phyloP scores from a whole-genome alignment of 1,140 invertebrate species.

The Drosophila melanica region DNA sequence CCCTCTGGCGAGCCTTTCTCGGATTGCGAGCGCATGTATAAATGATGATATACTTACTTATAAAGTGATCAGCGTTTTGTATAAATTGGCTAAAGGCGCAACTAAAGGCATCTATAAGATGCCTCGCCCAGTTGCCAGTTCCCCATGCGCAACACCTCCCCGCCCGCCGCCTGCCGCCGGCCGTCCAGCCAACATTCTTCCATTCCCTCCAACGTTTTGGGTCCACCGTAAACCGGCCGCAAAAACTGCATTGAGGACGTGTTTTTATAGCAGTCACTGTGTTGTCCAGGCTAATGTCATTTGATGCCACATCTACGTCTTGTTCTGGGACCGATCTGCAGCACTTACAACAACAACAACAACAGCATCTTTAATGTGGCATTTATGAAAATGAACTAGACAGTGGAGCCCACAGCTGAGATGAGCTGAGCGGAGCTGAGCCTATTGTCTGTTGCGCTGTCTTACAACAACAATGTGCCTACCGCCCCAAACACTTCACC shows the following conservation, averaged over 20 bases:
- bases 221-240: conserved; percentile 23
- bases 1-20: conserved; percentile 22
- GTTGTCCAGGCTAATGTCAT: conserved; percentile 41
- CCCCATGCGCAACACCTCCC: not conserved
- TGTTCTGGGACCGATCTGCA: conserved; percentile 34
- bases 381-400: conserved; percentile 60
- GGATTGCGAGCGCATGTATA: conserved; percentile 45
- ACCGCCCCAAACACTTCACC: not conserved
- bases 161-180: not conserved
- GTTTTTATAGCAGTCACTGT: conserved; percentile 16
- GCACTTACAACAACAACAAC: conserved; percentile 7
- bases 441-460: conserved; percentile 18
- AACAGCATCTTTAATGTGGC: conserved; percentile 48
- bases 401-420: conserved; percentile 5
- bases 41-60: conserved; percentile 73
- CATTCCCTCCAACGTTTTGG: no score
- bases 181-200: not conserved
- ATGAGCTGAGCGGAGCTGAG: not conserved
- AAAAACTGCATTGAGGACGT: conserved; percentile 41
- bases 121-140: conserved; percentile 21
- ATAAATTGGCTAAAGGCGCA: conserved; percentile 41
- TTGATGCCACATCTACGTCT: conserved; percentile 37
- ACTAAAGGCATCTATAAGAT: conserved; percentile 21
- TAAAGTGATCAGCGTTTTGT: conserved; percentile 69
- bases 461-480: not conserved